phyloP scores from a whole-genome alignment of 2,113 vertebrate genomes.

The Pogonocichla stellata region DNA sequence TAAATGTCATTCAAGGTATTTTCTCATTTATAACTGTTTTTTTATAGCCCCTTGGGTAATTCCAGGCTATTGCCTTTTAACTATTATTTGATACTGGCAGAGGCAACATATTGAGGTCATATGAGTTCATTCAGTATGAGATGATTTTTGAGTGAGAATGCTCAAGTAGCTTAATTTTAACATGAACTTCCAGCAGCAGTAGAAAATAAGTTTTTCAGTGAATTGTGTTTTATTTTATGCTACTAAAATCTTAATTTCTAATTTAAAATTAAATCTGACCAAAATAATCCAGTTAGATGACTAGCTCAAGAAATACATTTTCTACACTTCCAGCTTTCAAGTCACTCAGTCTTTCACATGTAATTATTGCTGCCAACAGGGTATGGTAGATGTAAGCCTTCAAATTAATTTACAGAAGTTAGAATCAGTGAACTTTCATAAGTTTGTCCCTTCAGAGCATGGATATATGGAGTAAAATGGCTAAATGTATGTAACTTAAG shows the following conservation, averaged over 20 bases:
- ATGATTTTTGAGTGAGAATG: not conserved
- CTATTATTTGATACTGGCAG: not conserved
- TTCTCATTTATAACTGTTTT: conserved; percentile 14
- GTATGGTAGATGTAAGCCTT: not conserved
- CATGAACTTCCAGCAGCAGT: not conserved
- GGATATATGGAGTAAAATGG: not conserved
- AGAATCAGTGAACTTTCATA: not conserved
- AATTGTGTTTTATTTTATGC: not conserved
- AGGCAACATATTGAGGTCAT: conserved; percentile 9
- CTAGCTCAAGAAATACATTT: not conserved
- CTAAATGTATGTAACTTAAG: not conserved
- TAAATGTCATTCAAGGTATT: not conserved
- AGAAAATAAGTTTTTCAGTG: not conserved
- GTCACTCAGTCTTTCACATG: not conserved
- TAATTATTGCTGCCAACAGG: not conserved
- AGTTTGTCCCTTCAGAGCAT: not conserved
- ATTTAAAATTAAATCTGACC: not conserved
- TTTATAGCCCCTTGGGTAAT: not conserved
- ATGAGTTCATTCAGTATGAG: not conserved
- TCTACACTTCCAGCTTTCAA: not conserved
- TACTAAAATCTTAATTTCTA: not conserved
- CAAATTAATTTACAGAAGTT: not conserved
- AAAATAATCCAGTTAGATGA: not conserved
- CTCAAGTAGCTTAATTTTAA: conserved; percentile 4
- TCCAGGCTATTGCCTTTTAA: conserved; percentile 13